Conservation (phyloP, 1,140 invertebrate genomes). For the Ctenoplectra terminalis region DNA sequence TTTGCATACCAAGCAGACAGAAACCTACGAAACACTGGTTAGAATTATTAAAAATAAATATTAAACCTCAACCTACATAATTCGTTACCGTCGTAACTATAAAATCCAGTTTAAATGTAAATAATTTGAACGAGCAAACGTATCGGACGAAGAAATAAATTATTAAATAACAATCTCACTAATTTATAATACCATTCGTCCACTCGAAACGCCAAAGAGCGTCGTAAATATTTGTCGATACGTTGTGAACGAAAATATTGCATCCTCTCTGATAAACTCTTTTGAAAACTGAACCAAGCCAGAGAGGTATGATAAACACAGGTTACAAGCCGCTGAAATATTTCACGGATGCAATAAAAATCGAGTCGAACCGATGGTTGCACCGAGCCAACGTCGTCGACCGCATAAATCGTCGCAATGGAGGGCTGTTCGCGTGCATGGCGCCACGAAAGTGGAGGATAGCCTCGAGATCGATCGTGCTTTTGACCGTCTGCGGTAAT, state of each 20-base stretch:
- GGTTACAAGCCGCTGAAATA: too few species aligned
- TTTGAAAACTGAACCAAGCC: too few species aligned
- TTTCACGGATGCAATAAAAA: not conserved
- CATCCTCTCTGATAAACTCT: not conserved
- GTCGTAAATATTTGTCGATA: slow-evolving; percentile 2
- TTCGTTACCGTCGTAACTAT: too few species aligned
- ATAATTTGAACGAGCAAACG: too few species aligned
- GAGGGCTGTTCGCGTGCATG: not conserved
- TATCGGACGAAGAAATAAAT: too few species aligned
- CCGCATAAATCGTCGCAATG: too few species aligned
- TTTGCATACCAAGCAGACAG: too few species aligned
- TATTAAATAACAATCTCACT: not conserved
- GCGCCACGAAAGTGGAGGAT: too few species aligned
- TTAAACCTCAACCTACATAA: too few species aligned
- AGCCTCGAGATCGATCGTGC: not conserved
- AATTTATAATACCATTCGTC: not conserved
- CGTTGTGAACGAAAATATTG: not conserved
- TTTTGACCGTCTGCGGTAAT: not conserved
- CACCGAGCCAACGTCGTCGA: not conserved
- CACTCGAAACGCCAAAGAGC: not conserved
- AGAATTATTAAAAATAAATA: too few species aligned
- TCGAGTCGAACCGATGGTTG: not conserved
- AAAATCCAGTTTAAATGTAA: too few species aligned
- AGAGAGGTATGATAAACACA: not conserved
- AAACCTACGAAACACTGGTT: too few species aligned